A percentile compares a stretch with the other conserved stretches of the same genome.
Conservation (phyloP, 2,888 invertebrate genomes). For the Cataglyphis cursor region DNA sequence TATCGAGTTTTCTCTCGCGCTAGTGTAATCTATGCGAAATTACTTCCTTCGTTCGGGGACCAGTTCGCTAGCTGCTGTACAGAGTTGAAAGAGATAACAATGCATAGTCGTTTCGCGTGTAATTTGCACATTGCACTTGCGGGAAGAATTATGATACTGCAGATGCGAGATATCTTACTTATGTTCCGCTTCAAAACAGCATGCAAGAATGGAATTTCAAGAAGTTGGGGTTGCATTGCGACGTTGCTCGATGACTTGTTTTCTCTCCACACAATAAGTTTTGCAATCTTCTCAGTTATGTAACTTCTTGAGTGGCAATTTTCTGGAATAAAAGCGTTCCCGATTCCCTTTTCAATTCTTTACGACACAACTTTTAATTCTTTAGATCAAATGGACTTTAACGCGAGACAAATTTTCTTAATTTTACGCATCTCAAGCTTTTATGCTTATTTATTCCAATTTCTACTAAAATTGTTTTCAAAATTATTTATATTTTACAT, state of each 20-base stretch:
- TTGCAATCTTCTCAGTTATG: slow-evolving; percentile 74
- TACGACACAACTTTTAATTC: not conserved
- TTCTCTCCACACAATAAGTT: slow-evolving; percentile 73
- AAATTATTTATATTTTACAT: not conserved
- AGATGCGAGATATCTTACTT: slow-evolving; percentile 51
- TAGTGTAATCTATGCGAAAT: slow-evolving; percentile 48
- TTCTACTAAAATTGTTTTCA: not conserved
- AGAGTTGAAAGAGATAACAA: slow-evolving; percentile 30
- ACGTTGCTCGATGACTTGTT: slow-evolving; percentile 64
- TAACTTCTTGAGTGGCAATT: slow-evolving; percentile 77
- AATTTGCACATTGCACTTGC: slow-evolving; percentile 51
- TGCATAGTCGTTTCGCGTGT: slow-evolving; percentile 37
- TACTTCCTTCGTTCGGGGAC: slow-evolving; percentile 35
- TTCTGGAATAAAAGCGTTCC: slow-evolving; percentile 46
- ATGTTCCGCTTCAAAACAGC: slow-evolving; percentile 34
- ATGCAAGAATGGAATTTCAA: slow-evolving; percentile 47
- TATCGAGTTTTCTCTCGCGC: slow-evolving; percentile 27
- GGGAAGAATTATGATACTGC: slow-evolving; percentile 45
- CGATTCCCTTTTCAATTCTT: slow-evolving; percentile 49
- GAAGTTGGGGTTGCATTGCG: slow-evolving; percentile 36
- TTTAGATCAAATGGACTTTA: slow-evolving; percentile 10
- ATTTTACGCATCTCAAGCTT: not conserved
- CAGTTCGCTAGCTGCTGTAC: slow-evolving; percentile 8
- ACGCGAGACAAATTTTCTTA: slow-evolving; percentile 3
- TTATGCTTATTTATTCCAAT: not conserved